phyloP scores from a whole-genome alignment of 1,140 invertebrate species.

The Anadara kagoshimensis region DNA sequence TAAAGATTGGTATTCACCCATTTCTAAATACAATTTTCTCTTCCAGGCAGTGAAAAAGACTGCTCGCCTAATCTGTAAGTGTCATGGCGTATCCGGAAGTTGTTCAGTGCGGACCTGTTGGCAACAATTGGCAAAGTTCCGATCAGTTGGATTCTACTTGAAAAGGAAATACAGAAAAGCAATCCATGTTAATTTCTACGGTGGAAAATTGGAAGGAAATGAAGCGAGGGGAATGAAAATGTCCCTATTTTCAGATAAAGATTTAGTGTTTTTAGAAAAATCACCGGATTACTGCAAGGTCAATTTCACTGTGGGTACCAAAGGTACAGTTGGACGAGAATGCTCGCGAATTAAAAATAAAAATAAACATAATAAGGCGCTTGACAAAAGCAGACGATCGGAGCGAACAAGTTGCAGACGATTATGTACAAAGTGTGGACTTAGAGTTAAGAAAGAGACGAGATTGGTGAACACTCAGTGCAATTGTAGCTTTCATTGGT shows the following conservation, averaged over 20 bases:
- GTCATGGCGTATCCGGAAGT: conserved; percentile 91
- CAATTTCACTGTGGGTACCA: conserved; percentile 85
- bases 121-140: conserved; percentile 90
- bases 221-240: conserved; percentile 28
- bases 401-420: conserved; percentile 81
- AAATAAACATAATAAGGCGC: background rate
- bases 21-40: background rate
- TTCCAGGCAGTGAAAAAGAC: conserved; percentile 88
- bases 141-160: conserved; percentile 89
- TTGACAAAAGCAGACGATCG: conserved; percentile 74
- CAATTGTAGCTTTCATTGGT: conserved; percentile 92
- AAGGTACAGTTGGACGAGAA: conserved; percentile 81
- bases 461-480: conserved; percentile 81
- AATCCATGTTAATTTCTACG: conserved; percentile 74
- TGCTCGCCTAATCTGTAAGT: conserved; percentile 92
- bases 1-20: no score
- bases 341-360: conserved; percentile 51
- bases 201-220: conserved; percentile 46
- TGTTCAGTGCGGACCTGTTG: conserved; percentile 94
- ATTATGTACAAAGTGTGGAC: conserved; percentile 89
- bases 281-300: conserved; percentile 89
- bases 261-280: conserved; percentile 90
- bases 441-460: conserved; percentile 84
- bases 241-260: conserved; percentile 44
- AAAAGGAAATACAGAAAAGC: conserved; percentile 91